A percentile compares a stretch with the other conserved stretches of the same genome.
phyloP scores from a whole-genome alignment of 1,140 invertebrate genomes.

The Lasaia peninsularis region DNA sequence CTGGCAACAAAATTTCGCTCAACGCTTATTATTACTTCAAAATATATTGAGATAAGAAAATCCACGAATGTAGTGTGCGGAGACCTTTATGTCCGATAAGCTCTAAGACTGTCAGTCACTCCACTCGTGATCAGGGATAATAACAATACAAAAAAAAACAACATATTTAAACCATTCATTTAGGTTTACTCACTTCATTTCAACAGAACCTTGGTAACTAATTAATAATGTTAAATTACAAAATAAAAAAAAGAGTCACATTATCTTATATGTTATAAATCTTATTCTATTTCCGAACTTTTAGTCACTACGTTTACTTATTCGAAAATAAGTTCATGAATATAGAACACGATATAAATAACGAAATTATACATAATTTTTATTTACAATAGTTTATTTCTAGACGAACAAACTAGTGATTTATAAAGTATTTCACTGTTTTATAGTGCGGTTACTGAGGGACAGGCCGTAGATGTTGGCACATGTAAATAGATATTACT shows the following conservation, averaged over 20 bases:
- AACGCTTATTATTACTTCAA: slow-evolving; percentile 41
- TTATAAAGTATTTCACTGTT: slow-evolving; percentile 8
- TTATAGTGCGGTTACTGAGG: not conserved
- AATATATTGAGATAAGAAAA: slow-evolving; percentile 22
- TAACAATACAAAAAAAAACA: slow-evolving; percentile 16
- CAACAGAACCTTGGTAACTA: slow-evolving; percentile 14
- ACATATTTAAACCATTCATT: slow-evolving; percentile 8
- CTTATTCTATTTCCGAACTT: slow-evolving; percentile 64
- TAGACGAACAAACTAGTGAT: slow-evolving; percentile 53
- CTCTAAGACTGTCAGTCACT: not conserved
- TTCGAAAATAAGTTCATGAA: slow-evolving; percentile 64
- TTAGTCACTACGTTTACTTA: slow-evolving; percentile 63
- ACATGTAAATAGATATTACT: slow-evolving; percentile 23
- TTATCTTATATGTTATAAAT: slow-evolving; percentile 49
- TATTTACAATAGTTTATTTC: slow-evolving; percentile 64
- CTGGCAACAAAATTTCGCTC: slow-evolving; percentile 54
- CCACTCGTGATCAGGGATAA: not conserved
- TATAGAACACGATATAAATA: slow-evolving; percentile 70
- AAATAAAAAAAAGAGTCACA: slow-evolving; percentile 38
- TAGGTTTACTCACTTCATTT: slow-evolving; percentile 14
- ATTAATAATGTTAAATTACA: slow-evolving; percentile 18
- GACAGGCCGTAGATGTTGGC: slow-evolving; percentile 19
- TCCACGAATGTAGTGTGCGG: not conserved
- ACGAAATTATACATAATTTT: slow-evolving; percentile 61
- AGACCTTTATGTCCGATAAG: not conserved